phyloP scores from a whole-genome alignment of 1,140 invertebrate species.

The Adoxophyes honmai region DNA sequence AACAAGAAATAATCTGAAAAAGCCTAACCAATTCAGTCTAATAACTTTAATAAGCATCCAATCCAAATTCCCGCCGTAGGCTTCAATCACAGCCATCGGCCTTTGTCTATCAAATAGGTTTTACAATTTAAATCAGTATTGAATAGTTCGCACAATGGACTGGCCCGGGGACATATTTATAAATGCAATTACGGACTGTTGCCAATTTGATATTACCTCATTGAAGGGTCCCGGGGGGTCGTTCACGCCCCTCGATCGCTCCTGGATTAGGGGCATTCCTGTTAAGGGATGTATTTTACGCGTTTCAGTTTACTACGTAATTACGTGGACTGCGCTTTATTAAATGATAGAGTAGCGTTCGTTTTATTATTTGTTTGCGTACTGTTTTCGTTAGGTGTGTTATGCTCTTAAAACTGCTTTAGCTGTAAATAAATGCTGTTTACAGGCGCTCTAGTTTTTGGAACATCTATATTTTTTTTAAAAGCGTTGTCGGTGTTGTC shows the following conservation, averaged over 20 bases:
- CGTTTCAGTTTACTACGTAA: conserved; percentile 1
- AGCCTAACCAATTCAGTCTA: no score
- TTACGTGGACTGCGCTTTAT: conserved; percentile 8
- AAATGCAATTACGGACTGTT: conserved; percentile 64
- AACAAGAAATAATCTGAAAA: no score
- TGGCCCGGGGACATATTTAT: conserved; percentile 31
- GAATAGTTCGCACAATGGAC: conserved; percentile 17
- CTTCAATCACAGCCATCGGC: not conserved
- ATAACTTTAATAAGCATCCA: no score
- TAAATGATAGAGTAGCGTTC: not conserved
- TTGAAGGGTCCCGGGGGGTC: conserved; percentile 30
- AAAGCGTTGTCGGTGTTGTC: no score
- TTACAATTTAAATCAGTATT: conserved; percentile 13
- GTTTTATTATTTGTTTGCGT: no score
- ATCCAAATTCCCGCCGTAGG: not conserved
- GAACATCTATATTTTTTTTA: no score
- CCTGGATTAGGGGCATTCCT: not conserved
- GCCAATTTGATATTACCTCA: conserved; percentile 54
- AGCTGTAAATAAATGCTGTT: no score
- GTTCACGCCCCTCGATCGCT: not conserved
- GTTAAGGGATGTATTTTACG: conserved; percentile 4
- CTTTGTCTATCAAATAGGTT: conserved; percentile 6
- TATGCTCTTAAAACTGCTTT: no score
- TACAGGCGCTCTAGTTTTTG: no score
- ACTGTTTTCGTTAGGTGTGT: no score